These are phyloP conservation scores for Scaptomyza tumidula DNA, from an alignment of 2,888 invertebrate species.

Conservation along the genomic window DNA sequence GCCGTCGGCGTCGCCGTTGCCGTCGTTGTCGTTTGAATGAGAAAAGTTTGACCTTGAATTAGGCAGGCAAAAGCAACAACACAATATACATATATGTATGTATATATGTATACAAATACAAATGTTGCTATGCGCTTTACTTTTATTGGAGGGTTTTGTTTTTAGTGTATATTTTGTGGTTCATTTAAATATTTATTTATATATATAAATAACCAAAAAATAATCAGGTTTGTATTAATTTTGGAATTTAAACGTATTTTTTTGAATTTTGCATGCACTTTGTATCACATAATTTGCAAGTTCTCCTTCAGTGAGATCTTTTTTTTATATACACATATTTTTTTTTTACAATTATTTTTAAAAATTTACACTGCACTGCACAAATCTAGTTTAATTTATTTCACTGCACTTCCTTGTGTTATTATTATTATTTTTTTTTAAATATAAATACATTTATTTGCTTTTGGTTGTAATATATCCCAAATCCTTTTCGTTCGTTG, in stretches of 20 bases:
- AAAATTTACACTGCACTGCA: slow-evolving; percentile 32
- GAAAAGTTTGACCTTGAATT: slow-evolving; percentile 84
- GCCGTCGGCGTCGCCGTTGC: slow-evolving; percentile 19
- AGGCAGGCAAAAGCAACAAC: slow-evolving; percentile 10
- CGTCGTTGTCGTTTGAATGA: slow-evolving; percentile 59
- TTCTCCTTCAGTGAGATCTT: slow-evolving; percentile 5
- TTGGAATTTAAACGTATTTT: slow-evolving; percentile 23
- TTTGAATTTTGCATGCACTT: slow-evolving; percentile 31
- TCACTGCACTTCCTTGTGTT: slow-evolving; percentile 26
- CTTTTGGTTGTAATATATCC: slow-evolving; percentile 16
- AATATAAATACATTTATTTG: slow-evolving; percentile 11
- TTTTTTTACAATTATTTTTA: not conserved
- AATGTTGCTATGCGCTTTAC: slow-evolving; percentile 73
- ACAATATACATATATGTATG: not conserved
- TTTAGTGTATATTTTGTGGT: slow-evolving; percentile 14
- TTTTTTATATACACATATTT: not conserved
- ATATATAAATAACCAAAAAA: not conserved
- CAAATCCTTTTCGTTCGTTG: slow-evolving; percentile 29
- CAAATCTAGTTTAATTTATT: slow-evolving; percentile 22
- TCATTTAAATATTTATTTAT: slow-evolving; percentile 21
- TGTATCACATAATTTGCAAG: slow-evolving; percentile 21
- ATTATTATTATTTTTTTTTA: not conserved
- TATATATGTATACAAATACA: slow-evolving; percentile 11
- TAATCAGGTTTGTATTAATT: slow-evolving; percentile 10
- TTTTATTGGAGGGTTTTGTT: slow-evolving; percentile 10